Conservation (phyloP, 2,113 vertebrate genomes). For the Pardalotus punctatus region DNA sequence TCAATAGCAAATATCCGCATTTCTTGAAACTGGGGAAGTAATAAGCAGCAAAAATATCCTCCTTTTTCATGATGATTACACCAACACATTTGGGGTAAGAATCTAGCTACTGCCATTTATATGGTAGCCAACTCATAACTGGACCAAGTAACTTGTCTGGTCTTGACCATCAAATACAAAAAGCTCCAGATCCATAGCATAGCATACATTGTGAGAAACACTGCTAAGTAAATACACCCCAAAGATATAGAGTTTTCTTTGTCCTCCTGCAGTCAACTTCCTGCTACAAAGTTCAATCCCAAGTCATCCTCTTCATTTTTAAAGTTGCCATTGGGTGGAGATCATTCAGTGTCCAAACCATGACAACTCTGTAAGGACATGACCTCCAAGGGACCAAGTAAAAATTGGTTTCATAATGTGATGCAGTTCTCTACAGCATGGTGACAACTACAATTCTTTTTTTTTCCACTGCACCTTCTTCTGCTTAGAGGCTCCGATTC, state of each 20-base stretch:
- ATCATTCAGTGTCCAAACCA: not conserved
- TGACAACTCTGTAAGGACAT: not conserved
- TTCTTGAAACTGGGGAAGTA: not conserved
- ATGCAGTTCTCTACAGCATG: not conserved
- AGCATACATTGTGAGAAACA: not conserved
- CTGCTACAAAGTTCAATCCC: not conserved
- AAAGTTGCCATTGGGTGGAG: not conserved
- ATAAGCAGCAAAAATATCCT: not conserved
- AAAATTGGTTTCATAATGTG: not conserved
- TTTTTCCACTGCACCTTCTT: not conserved
- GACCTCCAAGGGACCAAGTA: not conserved
- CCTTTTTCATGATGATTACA: not conserved
- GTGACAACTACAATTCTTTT: not conserved
- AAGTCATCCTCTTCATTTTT: not conserved
- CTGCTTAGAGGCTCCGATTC: not conserved
- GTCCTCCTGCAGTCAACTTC: not conserved
- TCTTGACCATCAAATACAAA: not conserved
- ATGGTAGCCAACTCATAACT: not conserved
- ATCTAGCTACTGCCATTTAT: not conserved
- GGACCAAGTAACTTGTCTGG: slow-evolving; percentile 8
- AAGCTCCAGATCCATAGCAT: not conserved
- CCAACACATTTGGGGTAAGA: not conserved
- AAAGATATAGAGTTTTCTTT: not conserved
- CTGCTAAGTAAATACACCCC: slow-evolving; percentile 12
- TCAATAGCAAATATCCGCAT: not conserved